These are phyloP conservation scores for Condylostylus longicornis DNA, from an alignment of 1,140 invertebrate species.

Conservation along the genomic window DNA sequence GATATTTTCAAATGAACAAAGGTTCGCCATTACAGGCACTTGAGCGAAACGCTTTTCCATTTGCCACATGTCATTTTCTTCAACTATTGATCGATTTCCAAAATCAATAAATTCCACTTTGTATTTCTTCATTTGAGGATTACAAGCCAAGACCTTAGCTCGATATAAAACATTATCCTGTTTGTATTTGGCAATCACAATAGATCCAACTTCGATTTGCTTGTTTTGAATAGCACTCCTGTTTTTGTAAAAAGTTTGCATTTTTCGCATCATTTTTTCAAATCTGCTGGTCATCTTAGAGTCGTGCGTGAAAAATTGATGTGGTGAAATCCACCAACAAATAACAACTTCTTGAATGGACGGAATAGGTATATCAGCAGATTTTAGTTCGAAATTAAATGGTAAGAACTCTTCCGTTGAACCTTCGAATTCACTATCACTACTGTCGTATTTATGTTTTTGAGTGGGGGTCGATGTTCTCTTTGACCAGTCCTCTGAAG, in stretches of 20 bases:
- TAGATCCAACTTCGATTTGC: conserved; percentile 36
- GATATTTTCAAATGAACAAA: conserved; percentile 45
- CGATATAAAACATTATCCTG: conserved; percentile 54
- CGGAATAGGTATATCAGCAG: conserved; percentile 21
- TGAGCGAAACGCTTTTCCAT: conserved; percentile 46
- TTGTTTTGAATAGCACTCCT: conserved; percentile 33
- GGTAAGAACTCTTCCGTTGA: conserved; percentile 26
- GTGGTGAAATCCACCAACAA: conserved; percentile 49
- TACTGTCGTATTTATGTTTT: background rate
- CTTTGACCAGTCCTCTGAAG: conserved; percentile 5
- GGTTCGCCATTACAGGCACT: conserved; percentile 52
- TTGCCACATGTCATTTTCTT: conserved; percentile 44
- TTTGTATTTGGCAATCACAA: conserved; percentile 48
- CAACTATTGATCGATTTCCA: conserved; percentile 49
- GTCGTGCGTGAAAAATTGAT: conserved; percentile 52
- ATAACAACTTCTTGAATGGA: conserved; percentile 33
- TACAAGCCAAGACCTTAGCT: conserved; percentile 41
- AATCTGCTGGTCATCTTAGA: conserved; percentile 38
- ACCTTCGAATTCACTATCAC: background rate
- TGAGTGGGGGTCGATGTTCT: conserved; percentile 2
- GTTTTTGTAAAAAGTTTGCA: conserved; percentile 47
- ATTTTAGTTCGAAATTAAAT: conserved; percentile 26
- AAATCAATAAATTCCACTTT: conserved; percentile 57
- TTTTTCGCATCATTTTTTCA: conserved; percentile 48
- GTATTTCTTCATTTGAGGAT: conserved; percentile 37